Conservation (phyloP, 2,888 invertebrate species). For the Cerceris ruficornis region DNA sequence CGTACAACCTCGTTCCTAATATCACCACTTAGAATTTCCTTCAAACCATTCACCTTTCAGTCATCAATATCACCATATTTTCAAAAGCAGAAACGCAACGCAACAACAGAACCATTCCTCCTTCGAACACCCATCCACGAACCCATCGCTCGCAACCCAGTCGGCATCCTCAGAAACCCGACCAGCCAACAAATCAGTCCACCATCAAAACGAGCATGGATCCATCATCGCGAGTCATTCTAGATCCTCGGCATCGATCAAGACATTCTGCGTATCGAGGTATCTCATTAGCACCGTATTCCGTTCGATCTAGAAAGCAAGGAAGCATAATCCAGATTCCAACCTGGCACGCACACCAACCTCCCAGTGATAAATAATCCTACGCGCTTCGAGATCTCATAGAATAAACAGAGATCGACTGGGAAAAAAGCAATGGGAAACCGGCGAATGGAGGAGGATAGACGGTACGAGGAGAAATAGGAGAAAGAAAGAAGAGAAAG, state of each 20-base stretch:
- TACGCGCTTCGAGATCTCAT: constrained; percentile 51
- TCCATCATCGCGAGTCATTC: constrained; percentile 12
- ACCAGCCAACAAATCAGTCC: too few species aligned
- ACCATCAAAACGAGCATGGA: neutral
- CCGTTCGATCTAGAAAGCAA: constrained; percentile 53
- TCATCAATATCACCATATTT: neutral
- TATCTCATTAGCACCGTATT: constrained; percentile 45
- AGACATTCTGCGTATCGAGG: constrained; percentile 15
- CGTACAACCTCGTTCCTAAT: too few species aligned
- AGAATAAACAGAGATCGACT: too few species aligned
- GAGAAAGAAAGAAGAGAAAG: too few species aligned
- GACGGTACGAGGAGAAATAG: too few species aligned
- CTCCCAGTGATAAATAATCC: constrained; percentile 72
- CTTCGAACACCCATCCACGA: too few species aligned
- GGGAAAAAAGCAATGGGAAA: too few species aligned
- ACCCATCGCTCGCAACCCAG: too few species aligned
- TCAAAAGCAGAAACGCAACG: neutral
- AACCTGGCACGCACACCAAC: constrained; percentile 26
- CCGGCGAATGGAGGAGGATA: too few species aligned
- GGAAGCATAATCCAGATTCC: constrained; percentile 65
- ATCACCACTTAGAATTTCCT: neutral
- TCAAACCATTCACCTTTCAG: neutral
- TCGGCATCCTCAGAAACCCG: too few species aligned
- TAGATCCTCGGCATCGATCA: constrained; percentile 33
- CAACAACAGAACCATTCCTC: too few species aligned